Percentiles rank a stretch among this genome's conserved stretches.
These are phyloP conservation scores for Drosophila mimetica DNA, from an alignment of 2,888 invertebrate genomes.

Conservation along the genomic window DNA sequence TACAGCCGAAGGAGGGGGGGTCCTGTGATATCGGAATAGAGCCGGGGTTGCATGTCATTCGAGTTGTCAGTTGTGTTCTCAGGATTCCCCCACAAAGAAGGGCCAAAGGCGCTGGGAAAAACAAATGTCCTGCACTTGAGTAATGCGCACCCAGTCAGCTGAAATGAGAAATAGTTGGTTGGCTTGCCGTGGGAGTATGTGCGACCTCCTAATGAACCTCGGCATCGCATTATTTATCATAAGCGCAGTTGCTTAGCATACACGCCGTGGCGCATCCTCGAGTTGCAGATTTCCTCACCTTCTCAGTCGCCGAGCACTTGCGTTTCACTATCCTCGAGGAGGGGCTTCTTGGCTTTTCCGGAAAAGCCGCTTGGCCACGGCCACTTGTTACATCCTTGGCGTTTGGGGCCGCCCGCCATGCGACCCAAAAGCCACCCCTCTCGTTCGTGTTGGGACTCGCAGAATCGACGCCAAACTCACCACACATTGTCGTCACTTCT, in stretches of 20 bases:
- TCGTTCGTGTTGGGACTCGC: conserved; percentile 50
- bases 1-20: conserved; percentile 45
- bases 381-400: conserved; percentile 72
- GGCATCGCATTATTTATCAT: conserved; percentile 13
- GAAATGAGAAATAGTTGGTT: conserved; percentile 71
- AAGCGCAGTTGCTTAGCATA: conserved; percentile 24
- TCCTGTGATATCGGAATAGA: background rate
- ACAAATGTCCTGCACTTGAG: conserved; percentile 60
- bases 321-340: conserved; percentile 8
- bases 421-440: conserved; percentile 17
- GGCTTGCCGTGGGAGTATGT: conserved; percentile 4
- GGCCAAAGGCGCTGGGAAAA: conserved; percentile 29
- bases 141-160: conserved; percentile 62
- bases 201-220: conserved; percentile 16
- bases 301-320: conserved; percentile 5
- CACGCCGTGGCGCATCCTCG: background rate
- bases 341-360: conserved; percentile 11
- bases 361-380: conserved; percentile 43
- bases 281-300: conserved; percentile 7
- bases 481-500: conserved; percentile 62
- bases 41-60: conserved; percentile 61
- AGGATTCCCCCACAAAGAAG: conserved; percentile 33
- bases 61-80: conserved; percentile 54
- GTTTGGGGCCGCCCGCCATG: conserved; percentile 2
- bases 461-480: conserved; percentile 44